A percentile compares a stretch with the other conserved stretches of the same genome.
Evolutionary conservation across 2,797 vertebrate species (phyloP).

Genomic region (Tapirus indicus): DNA sequence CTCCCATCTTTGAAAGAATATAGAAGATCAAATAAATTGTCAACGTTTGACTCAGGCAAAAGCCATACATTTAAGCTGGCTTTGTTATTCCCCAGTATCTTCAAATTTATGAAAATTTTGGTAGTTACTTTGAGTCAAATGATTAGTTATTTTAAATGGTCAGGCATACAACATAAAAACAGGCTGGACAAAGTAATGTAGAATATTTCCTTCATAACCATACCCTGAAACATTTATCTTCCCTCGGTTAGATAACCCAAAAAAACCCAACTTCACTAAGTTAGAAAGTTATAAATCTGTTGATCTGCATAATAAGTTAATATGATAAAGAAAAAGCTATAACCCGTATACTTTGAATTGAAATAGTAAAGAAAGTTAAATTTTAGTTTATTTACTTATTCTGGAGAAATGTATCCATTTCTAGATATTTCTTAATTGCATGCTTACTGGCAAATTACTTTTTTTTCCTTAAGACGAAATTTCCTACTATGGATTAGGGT

Average conservation of each 20-base stretch:
- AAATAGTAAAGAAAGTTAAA: not conserved
- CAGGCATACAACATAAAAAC: not conserved
- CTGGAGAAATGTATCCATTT: not conserved
- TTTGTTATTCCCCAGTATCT: not conserved
- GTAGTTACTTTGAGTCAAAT: not conserved
- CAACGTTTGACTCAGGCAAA: not conserved
- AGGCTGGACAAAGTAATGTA: not conserved
- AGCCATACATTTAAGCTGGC: not conserved
- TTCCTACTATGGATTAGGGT: slow-evolving; percentile 48
- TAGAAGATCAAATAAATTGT: not conserved
- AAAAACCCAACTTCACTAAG: not conserved
- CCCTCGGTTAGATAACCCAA: not conserved
- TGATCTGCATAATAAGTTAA: not conserved
- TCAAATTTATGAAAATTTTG: not conserved
- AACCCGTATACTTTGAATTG: not conserved
- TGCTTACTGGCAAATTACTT: not conserved
- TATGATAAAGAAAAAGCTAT: not conserved
- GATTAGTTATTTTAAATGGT: not conserved
- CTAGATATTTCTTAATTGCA: not conserved
- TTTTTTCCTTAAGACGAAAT: not conserved
- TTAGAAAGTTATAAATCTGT: not conserved
- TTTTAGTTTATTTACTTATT: not conserved
- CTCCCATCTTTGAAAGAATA: not conserved
- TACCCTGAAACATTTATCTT: not conserved
- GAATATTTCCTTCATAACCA: not conserved